Percentiles rank a stretch among this genome's conserved stretches.
These are phyloP conservation scores for Piaya cayana DNA, from an alignment of 2,113 vertebrate genomes.

Conservation along the genomic window DNA sequence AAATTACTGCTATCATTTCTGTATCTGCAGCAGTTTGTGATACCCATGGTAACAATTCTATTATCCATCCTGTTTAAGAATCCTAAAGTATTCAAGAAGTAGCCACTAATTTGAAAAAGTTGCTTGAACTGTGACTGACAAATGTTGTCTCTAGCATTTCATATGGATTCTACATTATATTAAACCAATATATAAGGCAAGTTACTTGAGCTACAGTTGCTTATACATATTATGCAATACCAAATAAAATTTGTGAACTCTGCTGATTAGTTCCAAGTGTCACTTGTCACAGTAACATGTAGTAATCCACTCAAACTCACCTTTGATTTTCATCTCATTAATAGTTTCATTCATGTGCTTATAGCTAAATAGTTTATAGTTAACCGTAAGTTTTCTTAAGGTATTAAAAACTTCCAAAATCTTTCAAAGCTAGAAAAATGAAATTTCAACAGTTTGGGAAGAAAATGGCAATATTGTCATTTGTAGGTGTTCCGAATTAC, in stretches of 20 bases:
- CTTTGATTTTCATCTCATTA: neutral
- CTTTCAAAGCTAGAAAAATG: neutral
- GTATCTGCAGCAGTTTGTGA: neutral
- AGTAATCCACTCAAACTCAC: neutral
- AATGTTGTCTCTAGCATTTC: neutral
- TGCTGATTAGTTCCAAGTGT: neutral
- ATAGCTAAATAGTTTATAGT: neutral
- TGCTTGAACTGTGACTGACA: neutral
- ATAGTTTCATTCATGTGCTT: neutral
- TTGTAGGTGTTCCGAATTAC: neutral
- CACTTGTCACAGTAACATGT: neutral
- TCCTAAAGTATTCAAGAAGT: neutral
- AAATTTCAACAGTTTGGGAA: neutral
- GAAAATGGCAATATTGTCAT: neutral
- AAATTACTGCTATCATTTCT: neutral
- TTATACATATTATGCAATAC: neutral
- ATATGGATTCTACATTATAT: accelerated
- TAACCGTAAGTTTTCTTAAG: neutral
- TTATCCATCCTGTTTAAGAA: neutral
- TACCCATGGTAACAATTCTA: neutral
- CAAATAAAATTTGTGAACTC: neutral
- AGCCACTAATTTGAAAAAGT: neutral
- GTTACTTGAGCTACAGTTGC: neutral
- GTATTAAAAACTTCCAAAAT: neutral
- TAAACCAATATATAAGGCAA: neutral